A percentile compares a stretch with the other conserved stretches of the same genome.
phyloP scores from a whole-genome alignment of 2,113 vertebrate species.

The Serinus canaria region DNA sequence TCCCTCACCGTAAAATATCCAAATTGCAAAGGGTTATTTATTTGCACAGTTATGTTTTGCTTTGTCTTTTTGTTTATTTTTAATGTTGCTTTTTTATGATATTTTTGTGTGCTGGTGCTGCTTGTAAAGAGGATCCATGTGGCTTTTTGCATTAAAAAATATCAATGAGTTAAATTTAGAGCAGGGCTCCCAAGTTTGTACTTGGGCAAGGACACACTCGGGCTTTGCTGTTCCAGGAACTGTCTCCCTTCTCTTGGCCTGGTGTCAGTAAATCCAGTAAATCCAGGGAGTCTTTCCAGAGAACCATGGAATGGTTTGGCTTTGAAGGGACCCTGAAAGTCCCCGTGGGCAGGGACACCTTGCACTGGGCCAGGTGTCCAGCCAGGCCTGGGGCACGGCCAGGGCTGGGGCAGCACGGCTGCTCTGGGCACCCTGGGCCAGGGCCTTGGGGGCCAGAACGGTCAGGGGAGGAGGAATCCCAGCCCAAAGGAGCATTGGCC shows the following conservation, averaged over 20 bases:
- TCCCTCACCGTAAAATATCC: slow-evolving; percentile 37
- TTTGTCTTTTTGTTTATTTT: background rate
- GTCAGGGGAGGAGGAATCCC: background rate
- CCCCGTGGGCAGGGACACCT: background rate
- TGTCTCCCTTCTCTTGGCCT: background rate
- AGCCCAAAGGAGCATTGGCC: background rate
- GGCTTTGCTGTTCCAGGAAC: background rate
- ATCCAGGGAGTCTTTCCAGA: background rate
- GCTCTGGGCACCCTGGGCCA: background rate
- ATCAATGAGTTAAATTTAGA: background rate
- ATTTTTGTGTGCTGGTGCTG: background rate
- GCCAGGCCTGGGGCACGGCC: background rate
- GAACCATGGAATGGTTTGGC: background rate
- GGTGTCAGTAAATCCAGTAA: background rate
- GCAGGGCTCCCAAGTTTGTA: background rate
- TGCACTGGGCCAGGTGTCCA: background rate
- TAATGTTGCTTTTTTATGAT: background rate
- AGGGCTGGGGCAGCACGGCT: background rate
- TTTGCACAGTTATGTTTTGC: slow-evolving; percentile 24
- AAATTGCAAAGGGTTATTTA: slow-evolving; percentile 52
- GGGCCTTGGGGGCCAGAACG: background rate
- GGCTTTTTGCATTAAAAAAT: background rate
- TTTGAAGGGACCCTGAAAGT: background rate
- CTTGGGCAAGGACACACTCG: background rate
- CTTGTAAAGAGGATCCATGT: background rate